Evolutionary conservation across 2,797 vertebrate species (phyloP), one percentile per base, ranked within the genome.

Genomic region (Sebastes trivittatus): DNA sequence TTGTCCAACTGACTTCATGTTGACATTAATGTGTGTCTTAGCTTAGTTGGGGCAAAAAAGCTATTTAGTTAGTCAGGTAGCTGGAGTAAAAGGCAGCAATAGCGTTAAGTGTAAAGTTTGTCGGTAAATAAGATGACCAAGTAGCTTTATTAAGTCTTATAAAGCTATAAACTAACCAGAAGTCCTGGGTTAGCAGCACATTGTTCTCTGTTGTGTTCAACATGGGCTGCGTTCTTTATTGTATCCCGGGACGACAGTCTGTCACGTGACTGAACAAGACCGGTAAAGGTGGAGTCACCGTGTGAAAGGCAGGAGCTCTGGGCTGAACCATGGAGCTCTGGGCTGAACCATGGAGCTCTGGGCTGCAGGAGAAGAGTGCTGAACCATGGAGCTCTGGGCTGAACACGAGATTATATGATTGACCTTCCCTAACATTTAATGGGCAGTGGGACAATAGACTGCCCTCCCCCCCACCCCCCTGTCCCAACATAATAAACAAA

Each of bases 171-270:
- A 7, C 20, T 7, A 38, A 60, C 2, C 7, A 14, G 27, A 64
- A 13, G 14, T 30, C 8, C 14, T 55, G 1, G 8, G n/a, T 18
- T 29, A 1, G 52, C 18, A 22, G 52, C 18, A 22, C 56, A 20
- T 22, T 38, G 61, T 23, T 46, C 11, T 71, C 2, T 75, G 70
- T 75, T 85, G 30, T 84, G 75, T 76, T 67, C 13, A 54, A 70
- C 83, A 76, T 38, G 66, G 54, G 69, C 27, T 74, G 77, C 55
- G 55, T 83, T 88, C 81, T 92, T 87, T 87, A 84, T 36, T 4
- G 89, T 92, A 87, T 87, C 93, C 90, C 30, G 30, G 92, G 92
- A 87, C 94, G 54, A 94, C 91, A 52, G 68, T 67, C 9, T 27
- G 90, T 94, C 92, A 93, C 92, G 90, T 94, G 93, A 94, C 80